Base-by-base conservation (phyloP, 2,797 vertebrate genomes). In the Rhodeus uyekii region DNA sequence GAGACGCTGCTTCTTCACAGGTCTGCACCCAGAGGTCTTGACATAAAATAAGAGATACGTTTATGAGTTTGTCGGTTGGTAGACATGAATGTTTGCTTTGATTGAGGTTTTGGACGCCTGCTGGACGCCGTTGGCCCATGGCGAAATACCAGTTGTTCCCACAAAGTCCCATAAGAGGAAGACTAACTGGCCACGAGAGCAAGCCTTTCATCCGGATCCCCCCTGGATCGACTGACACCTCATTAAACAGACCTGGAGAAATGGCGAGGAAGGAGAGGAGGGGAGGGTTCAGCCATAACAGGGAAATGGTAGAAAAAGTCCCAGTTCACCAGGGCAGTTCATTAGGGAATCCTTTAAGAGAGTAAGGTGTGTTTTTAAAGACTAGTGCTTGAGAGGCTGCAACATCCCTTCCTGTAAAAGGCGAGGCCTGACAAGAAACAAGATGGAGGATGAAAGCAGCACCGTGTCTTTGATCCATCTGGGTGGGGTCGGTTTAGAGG, bases 21-120 rank as follows among this genome's bases (percentile, higher is more conserved):
- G 84, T 68, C 64, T 39, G 48, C 82, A 88, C 87, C 60, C 90
- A 84, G 73, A 91, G 89, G 90, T 90, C 88, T 89, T 89, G 86
- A 92, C 76, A 88, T 81, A 87, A 91, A 92, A 92, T 86, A 86
- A 90, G 86, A 55, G 83, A 80, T 73, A 76, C 89, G 88, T 92
- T 91, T 91, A 93, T 87, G 90, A 93, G 93, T 84, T 83, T 80
- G 90, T 92, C 89, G 85, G 84, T 89, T 88, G 90, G 87, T 87
- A 78, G 85, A 91, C 91, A 89, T 91, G 90, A 91, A 90, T 90
- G 88, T 93, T 92, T 92, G 89, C 92, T 93, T 93, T 93, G 92
- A 93, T 92, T 93, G 76, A 58, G 86, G 88, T 74, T 83, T 83
- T 83, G 86, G 89, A 87, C 90, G 88, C 92, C 81, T 78, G 72